phyloP scores from a whole-genome alignment of 1,140 invertebrate species.

The Pararge aegeria region DNA sequence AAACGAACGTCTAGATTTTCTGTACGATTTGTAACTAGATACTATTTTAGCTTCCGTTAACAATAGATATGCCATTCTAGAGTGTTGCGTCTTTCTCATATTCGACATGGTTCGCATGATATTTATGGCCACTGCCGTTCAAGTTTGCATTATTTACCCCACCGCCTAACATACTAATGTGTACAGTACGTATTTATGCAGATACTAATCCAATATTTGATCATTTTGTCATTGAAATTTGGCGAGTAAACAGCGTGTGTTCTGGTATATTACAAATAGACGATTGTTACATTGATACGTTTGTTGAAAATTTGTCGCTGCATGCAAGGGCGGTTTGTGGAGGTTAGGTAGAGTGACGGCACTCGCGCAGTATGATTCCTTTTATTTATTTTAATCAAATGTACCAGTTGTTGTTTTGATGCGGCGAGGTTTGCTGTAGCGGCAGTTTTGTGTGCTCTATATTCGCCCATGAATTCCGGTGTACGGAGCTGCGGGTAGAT shows the following conservation, averaged over 20 bases:
- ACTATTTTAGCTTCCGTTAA: conserved; percentile 70
- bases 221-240: conserved; percentile 24
- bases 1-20: conserved; percentile 72
- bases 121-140: conserved; percentile 49
- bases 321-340: conserved; percentile 20
- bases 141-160: conserved; percentile 23
- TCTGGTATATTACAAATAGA: conserved; percentile 16
- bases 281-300: conserved; percentile 36
- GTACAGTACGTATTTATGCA: conserved; percentile 15
- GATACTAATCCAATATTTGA: conserved; percentile 16
- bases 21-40: conserved; percentile 73
- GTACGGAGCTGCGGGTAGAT: conserved; percentile 66
- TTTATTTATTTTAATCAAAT: conserved; percentile 79
- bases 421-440: conserved; percentile 62
- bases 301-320: conserved; percentile 37
- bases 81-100: conserved; percentile 61
- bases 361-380: conserved; percentile 56
- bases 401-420: conserved; percentile 69
- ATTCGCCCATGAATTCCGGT: conserved; percentile 74
- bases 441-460: conserved; percentile 68
- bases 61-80: conserved; percentile 72
- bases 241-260: conserved; percentile 12
- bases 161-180: conserved; percentile 5
- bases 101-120: conserved; percentile 60
- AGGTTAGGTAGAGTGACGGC: conserved; percentile 29